Conservation (phyloP, 2,888 invertebrate species). For the Dinocampus coccinellae region DNA sequence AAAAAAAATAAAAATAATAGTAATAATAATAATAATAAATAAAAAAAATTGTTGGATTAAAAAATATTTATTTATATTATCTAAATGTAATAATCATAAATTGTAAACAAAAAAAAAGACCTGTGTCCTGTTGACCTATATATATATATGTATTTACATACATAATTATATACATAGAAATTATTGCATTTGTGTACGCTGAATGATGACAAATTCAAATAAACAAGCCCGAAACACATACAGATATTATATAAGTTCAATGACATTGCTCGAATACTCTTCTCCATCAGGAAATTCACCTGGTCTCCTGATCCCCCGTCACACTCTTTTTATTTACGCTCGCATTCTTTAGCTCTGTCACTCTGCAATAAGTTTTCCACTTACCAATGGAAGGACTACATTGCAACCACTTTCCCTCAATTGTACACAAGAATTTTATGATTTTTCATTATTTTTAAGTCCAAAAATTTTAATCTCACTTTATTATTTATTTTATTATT, state of each 20-base stretch:
- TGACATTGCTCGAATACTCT: conserved; percentile 23
- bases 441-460: conserved; percentile 28
- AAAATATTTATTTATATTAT: neutral
- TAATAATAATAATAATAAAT: no score
- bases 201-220: neutral
- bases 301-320: neutral
- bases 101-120: neutral
- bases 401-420: conserved; percentile 26
- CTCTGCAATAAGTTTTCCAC: neutral
- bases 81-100: neutral
- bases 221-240: no score
- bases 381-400: conserved; percentile 2
- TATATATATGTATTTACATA: neutral
- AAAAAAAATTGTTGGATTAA: no score
- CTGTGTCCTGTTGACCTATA: neutral
- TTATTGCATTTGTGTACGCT: neutral
- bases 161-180: neutral
- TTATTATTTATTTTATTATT: no score
- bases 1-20: neutral
- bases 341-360: conserved; percentile 8
- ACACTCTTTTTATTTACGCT: neutral
- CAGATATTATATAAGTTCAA: conserved; percentile 25
- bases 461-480: neutral
- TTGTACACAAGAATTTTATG: conserved; percentile 28
- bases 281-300: conserved; percentile 8